Evolutionary conservation across 2,113 vertebrate species (phyloP).

Genomic region (Tetrao urogallus): DNA sequence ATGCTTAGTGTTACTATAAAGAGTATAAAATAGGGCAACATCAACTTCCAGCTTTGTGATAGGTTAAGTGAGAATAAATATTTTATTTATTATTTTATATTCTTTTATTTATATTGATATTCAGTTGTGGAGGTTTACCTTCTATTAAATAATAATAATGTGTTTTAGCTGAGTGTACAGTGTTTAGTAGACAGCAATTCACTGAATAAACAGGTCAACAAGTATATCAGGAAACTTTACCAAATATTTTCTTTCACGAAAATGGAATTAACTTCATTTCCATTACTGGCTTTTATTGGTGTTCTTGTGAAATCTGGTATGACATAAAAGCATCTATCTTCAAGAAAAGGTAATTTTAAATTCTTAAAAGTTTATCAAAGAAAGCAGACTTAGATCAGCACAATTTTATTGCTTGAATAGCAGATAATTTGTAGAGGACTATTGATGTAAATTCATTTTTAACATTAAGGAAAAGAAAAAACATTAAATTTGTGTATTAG

Average conservation of each 20-base stretch:
- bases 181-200: not conserved
- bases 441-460: not conserved
- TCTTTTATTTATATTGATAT: not conserved
- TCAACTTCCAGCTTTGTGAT: not conserved
- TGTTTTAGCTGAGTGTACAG: not conserved
- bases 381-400: not conserved
- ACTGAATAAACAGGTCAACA: not conserved
- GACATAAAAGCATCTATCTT: not conserved
- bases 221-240: not conserved
- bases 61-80: not conserved
- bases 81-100: not conserved
- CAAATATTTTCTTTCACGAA: conserved; percentile 21
- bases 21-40: not conserved
- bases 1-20: accelerated
- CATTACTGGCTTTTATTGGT: not conserved
- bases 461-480: not conserved
- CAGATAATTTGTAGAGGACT: not conserved
- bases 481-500: not conserved
- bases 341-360: not conserved
- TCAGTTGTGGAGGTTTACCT: accelerated
- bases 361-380: not conserved
- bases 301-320: not conserved
- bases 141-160: not conserved
- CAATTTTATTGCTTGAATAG: not conserved
- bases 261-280: not conserved